A percentile compares a stretch with the other conserved stretches of the same genome.
Evolutionary conservation across 2,113 vertebrate genomes (phyloP).

Genomic region (Murina feae): DNA sequence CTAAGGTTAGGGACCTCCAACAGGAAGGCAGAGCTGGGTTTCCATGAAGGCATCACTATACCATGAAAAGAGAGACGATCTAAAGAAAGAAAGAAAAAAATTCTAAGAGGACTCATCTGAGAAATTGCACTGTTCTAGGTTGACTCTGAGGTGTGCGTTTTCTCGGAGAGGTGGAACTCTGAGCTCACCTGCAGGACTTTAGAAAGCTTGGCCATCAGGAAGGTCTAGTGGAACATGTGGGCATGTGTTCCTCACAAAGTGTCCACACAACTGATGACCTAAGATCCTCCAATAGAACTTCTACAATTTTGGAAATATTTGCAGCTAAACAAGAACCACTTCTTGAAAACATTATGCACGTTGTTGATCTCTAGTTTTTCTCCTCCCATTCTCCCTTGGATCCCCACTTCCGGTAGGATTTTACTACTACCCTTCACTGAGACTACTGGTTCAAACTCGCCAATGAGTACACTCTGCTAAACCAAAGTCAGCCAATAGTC

Average conservation of each 20-base stretch:
- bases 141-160: not conserved
- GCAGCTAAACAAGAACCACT: not conserved
- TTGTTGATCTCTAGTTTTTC: not conserved
- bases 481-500: not conserved
- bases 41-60: not conserved
- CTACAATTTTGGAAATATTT: not conserved
- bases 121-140: not conserved
- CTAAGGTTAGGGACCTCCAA: not conserved
- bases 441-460: not conserved
- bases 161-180: not conserved
- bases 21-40: not conserved
- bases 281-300: not conserved
- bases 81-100: not conserved
- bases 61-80: accelerated
- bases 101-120: not conserved
- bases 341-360: not conserved
- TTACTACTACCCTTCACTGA: not conserved
- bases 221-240: no score
- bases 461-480: not conserved
- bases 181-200: not conserved
- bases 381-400: not conserved
- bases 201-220: not conserved
- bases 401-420: not conserved
- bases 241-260: not conserved
- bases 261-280: no score